These are phyloP conservation scores for Gobius niger DNA, from an alignment of 2,113 vertebrate genomes.

Conservation along the genomic window DNA sequence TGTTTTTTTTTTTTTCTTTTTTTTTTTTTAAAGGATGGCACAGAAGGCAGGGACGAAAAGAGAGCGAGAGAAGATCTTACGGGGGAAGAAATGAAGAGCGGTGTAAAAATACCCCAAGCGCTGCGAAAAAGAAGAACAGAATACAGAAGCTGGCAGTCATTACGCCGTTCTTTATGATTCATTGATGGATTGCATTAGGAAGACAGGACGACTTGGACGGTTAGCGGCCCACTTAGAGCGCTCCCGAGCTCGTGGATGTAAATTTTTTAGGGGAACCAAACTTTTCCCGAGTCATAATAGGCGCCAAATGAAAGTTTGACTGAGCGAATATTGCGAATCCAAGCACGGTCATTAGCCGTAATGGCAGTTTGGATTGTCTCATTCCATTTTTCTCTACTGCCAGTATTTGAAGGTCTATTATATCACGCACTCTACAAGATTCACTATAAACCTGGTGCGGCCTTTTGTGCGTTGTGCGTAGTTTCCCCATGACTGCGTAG, in stretches of 20 bases:
- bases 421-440: too few relatives aligned
- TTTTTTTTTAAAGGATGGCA: slow-evolving; percentile 44
- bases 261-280: slow-evolving; percentile 5
- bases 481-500: too few relatives aligned
- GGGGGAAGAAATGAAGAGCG: slow-evolving; percentile 62
- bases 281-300: not conserved
- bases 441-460: too few relatives aligned
- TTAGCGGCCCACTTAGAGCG: slow-evolving; percentile 24
- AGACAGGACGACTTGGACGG: slow-evolving; percentile 14
- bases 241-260: slow-evolving; percentile 5
- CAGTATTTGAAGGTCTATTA: too few relatives aligned
- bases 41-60: slow-evolving; percentile 58
- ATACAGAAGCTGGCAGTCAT: slow-evolving; percentile 50
- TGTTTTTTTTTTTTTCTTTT: slow-evolving; percentile 24
- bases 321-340: not conserved
- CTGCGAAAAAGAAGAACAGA: slow-evolving; percentile 31
- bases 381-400: too few relatives aligned
- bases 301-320: slow-evolving; percentile 11
- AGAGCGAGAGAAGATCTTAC: slow-evolving; percentile 42
- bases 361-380: not conserved
- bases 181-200: slow-evolving; percentile 42
- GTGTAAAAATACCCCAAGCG: slow-evolving; percentile 52
- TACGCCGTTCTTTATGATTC: slow-evolving; percentile 44
- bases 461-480: too few relatives aligned
- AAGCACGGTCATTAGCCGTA: not conserved